Conservation (phyloP, 2,888 invertebrate genomes). For the Neuroscelio doddi region DNA sequence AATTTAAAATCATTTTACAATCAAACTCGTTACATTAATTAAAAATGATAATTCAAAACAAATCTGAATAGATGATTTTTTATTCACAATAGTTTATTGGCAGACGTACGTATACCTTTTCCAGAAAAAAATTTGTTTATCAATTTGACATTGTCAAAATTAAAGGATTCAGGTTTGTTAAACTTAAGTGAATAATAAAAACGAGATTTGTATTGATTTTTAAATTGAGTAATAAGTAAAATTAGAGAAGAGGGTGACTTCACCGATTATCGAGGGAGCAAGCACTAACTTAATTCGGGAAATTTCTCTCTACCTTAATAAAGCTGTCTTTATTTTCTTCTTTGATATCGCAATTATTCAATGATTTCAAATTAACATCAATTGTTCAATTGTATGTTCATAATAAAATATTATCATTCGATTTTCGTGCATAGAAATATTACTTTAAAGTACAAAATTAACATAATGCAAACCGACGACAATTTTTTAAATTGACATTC, state of each 20-base stretch:
- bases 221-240: conserved; percentile 71
- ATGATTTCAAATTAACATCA: no score
- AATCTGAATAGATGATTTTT: no score
- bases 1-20: no score
- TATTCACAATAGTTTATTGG: no score
- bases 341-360: conserved; percentile 38
- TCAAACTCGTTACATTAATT: no score
- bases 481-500: neutral
- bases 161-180: conserved; percentile 2
- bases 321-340: conserved; percentile 70
- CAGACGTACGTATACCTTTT: no score
- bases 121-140: neutral
- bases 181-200: conserved; percentile 6
- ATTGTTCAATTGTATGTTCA: no score
- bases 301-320: conserved; percentile 68
- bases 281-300: conserved; percentile 67
- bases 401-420: no score
- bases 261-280: conserved; percentile 48
- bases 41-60: no score
- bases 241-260: conserved; percentile 67
- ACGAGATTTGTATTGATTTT: conserved; percentile 63
- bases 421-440: no score
- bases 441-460: neutral
- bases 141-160: neutral
- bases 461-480: neutral